phyloP scores from a whole-genome alignment of 2,113 vertebrate genomes.

The Plestiodon gilberti region DNA sequence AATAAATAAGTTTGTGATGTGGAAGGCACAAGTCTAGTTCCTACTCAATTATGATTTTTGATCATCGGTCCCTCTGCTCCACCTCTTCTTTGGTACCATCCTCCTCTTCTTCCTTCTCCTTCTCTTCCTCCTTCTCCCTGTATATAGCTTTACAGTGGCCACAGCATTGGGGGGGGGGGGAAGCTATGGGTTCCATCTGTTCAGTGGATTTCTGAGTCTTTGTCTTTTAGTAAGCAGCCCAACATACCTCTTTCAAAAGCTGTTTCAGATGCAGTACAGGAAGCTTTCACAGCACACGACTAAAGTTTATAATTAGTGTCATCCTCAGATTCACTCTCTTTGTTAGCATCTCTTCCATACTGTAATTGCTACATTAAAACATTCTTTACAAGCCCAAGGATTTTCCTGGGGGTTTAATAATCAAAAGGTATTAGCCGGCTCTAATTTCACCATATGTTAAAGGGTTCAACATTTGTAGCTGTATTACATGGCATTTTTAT shows the following conservation, averaged over 20 bases:
- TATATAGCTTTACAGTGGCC: too few species aligned
- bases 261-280: background rate
- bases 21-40: too few species aligned
- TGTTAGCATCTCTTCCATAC: background rate
- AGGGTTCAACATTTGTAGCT: background rate
- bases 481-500: background rate
- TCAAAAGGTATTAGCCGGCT: background rate
- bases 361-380: background rate
- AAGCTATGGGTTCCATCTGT: too few species aligned
- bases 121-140: too few species aligned
- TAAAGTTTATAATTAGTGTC: background rate
- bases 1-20: too few species aligned
- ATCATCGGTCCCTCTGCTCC: too few species aligned
- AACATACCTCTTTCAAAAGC: background rate
- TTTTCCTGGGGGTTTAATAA: background rate
- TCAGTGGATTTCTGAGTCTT: too few species aligned
- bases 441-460: background rate
- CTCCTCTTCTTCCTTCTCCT: too few species aligned
- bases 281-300: background rate
- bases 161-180: too few species aligned
- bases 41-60: too few species aligned
- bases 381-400: background rate
- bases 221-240: background rate
- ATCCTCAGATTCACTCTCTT: background rate
- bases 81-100: too few species aligned